Percentiles rank a stretch among this genome's conserved stretches.
These are phyloP conservation scores for Mormyrus iriodes DNA, from an alignment of 2,113 vertebrate genomes.

Conservation along the genomic window DNA sequence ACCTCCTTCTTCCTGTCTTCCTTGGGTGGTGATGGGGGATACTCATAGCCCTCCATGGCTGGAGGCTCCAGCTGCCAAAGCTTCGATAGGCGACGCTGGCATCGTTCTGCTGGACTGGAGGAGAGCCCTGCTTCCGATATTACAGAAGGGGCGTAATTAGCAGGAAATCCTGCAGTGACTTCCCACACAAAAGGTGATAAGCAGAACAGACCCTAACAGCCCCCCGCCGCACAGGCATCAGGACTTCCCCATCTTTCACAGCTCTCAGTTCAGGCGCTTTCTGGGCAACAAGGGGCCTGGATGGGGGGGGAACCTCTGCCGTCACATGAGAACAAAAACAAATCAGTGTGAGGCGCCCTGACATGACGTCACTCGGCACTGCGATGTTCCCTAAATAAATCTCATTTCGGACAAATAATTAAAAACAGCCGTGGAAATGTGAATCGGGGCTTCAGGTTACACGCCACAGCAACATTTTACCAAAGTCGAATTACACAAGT, in stretches of 20 bases:
- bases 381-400: not conserved
- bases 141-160: not conserved
- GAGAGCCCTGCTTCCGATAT: not conserved
- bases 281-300: not conserved
- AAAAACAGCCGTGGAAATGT: not conserved
- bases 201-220: not conserved
- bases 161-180: not conserved
- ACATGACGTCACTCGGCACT: not conserved
- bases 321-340: not conserved
- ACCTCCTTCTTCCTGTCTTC: not conserved
- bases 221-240: not conserved
- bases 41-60: no score
- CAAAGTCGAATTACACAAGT: not conserved
- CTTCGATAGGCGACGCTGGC: not conserved
- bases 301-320: not conserved
- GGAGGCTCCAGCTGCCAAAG: not conserved
- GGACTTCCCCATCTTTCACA: not conserved
- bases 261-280: not conserved
- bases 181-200: not conserved
- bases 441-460: not conserved
- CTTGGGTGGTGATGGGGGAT: not conserved
- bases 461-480: not conserved
- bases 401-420: not conserved
- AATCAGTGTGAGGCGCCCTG: not conserved
- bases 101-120: not conserved